Conservation (phyloP, 2,797 vertebrate species). For the Silurus aristotelis region DNA sequence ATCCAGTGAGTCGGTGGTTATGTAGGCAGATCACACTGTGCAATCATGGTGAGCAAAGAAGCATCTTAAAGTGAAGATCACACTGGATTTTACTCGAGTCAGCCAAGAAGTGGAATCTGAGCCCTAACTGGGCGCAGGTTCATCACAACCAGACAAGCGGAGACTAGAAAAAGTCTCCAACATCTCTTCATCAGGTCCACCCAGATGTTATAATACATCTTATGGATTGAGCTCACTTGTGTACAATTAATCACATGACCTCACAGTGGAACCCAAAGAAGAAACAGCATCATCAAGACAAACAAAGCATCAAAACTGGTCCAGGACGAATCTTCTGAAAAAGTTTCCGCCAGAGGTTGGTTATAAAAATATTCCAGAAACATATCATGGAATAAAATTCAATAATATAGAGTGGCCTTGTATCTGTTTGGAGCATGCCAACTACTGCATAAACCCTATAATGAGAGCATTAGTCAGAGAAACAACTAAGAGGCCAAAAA, state of each 20-base stretch:
- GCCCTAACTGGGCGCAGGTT: not conserved
- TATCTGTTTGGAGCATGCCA: not conserved
- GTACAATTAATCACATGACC: not conserved
- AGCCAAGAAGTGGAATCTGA: not conserved
- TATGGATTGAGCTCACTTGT: not conserved
- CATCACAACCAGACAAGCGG: not conserved
- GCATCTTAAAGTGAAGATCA: not conserved
- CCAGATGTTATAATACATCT: not conserved
- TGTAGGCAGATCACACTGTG: not conserved
- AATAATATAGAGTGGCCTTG: not conserved
- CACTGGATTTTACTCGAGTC: not conserved
- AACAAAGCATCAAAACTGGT: not conserved
- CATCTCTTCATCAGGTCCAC: not conserved
- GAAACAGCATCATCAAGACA: not conserved
- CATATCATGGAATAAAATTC: not conserved
- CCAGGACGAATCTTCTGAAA: not conserved
- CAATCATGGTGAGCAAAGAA: not conserved
- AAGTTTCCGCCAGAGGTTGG: not conserved
- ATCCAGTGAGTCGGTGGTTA: not conserved
- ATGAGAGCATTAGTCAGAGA: no score
- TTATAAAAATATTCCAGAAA: not conserved
- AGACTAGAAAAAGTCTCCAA: not conserved
- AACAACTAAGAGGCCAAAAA: not conserved
- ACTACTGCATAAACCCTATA: not conserved
- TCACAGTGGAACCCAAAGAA: not conserved